Base-by-base conservation (phyloP, 2,113 vertebrate genomes). In the Ictalurus punctatus region DNA sequence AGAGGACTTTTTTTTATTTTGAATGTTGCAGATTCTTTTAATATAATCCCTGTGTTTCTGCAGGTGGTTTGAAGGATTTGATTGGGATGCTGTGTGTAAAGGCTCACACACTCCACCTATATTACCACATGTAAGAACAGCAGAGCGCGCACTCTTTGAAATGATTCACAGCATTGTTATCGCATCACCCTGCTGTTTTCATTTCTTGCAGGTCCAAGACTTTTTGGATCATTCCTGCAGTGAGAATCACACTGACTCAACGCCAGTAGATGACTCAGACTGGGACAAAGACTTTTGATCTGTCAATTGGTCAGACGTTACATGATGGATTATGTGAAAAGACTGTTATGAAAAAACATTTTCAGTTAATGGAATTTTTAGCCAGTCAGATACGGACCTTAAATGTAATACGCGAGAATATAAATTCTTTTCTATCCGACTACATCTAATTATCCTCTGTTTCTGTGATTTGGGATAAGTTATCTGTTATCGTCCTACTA, bases 1-100 rank as follows among this genome's bases (percentile, higher is more conserved):
- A 71, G 3, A 78, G 12, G 23, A 48, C 5, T 48, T 52, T 52
- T 27, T 54, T 37, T 76, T 73, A 8, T 40, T 2, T 76, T 83
- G 21, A 80, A 25, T 25, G 40, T 4, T 44, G 40, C 25, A 37
- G 76, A 56, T 61, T 23, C 10, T 58, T 81, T 48, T 4, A 0
- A 48, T 48, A 2, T 63, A 44, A 3, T 79, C 52, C 40, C 7
- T 61, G 25, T 63, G 89, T 67, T 91, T 74, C 82, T 90, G 84
- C 87, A 96, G 95, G 87, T 96, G 95, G 95, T 96, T 96, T 92
- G 94, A 96, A 91, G 95, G 94, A 85, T 95, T 96, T 84, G 93
- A 95, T 92, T 96, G 95, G 95, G 94, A 95, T 0, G 94, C 92
- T 30, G 92, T 96, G 16, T 91, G 90, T 83, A 93, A 92, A 81